Evolutionary conservation across 2,888 invertebrate genomes (phyloP), one percentile per base, ranked within the genome.

Genomic region (Lottia gigantea): DNA sequence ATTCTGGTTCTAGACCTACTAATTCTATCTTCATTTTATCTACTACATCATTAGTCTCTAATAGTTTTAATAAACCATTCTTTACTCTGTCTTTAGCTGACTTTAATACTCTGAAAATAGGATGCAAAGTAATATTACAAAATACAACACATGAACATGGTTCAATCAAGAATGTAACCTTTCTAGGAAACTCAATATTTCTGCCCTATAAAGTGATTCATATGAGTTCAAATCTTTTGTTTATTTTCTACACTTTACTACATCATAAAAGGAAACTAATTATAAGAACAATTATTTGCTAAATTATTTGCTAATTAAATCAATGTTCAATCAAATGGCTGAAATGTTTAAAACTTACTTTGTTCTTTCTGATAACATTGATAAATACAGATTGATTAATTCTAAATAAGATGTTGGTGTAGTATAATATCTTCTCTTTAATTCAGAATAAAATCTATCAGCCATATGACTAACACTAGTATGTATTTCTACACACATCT

Each of bases 371-470:
- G 91, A 90, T 2, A 95, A 88, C 86, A 95, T 92, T 15, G 88
- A 88, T 67, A 93, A 90, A 85, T 95, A 96, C 0, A 95, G 90
- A 83, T 94, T 95, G 46, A 96, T 90, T 47, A 96, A 89, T 85
- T 95, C 95, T 76, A 96, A 90, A 86, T 96, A 96, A 85, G 95
- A 95, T 87, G 95, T 96, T 0, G 96, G 96, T 0, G 96, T 96
- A 2, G 95, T 95, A 87, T 96, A 96, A 89, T 95, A 96, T 83
- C 93, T 92, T 0, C 96, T 91, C 76, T 94, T 92, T 92, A 95
- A 92, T 90, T 96, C 96, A 62, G 92, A 90, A 87, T 93, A 95
- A 83, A 94, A 93, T 62, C 92, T 90, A 19, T 92, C 91, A 0
- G 95, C 94, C 92, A 93, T 94, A 31, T 91, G 88, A 84, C 94